Evolutionary conservation across 2,797 vertebrate genomes (phyloP), one percentile per base, ranked within the genome.

Genomic region (Babyrousa celebensis): DNA sequence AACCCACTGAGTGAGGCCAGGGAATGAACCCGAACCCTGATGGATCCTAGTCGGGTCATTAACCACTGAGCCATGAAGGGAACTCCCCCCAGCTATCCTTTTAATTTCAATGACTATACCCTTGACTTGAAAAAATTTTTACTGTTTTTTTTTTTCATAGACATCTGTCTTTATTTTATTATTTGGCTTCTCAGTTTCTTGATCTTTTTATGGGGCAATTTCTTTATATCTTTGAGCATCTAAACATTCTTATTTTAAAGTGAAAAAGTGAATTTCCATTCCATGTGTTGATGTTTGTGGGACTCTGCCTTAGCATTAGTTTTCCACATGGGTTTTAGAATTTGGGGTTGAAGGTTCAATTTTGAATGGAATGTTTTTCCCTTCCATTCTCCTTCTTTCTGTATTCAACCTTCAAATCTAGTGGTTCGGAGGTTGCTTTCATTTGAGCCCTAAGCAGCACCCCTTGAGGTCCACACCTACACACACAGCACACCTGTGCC

Each of bases 101-200:
- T 83, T 91, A 71, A 91, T 72, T 91, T 72, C 58, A 91, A 15
- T 54, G 56, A 54, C 56, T 25, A 23, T n/a, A 18, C 27, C 71
- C 75, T 80, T 87, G 60, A 56, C 63, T 87, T 65, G n/a, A n/a
- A 87, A 63, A 63, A 54, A 18, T 11, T 72, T 63, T 62, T 43
- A 43, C 40, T 89, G 43, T 36, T 77, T 40, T 14, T 56, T 54
- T 62, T 71, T 79, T 78, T 80, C 40, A 18, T 80, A 54, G 40
- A 62, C 6, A 29, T 6, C 25, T 56, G 25, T 63, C 80, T 18
- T 93, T 79, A 79, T 82, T 88, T 74, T 21, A 56, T 62, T 87
- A 16, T 80, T 74, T 74, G 58, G 27, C 48, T 88, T 88, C 43
- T 65, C 80, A 94, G 25, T 40, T 80, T 88, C 67, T 82, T 72